phyloP scores from a whole-genome alignment of 2,888 invertebrate species.

The Noctua pronuba region DNA sequence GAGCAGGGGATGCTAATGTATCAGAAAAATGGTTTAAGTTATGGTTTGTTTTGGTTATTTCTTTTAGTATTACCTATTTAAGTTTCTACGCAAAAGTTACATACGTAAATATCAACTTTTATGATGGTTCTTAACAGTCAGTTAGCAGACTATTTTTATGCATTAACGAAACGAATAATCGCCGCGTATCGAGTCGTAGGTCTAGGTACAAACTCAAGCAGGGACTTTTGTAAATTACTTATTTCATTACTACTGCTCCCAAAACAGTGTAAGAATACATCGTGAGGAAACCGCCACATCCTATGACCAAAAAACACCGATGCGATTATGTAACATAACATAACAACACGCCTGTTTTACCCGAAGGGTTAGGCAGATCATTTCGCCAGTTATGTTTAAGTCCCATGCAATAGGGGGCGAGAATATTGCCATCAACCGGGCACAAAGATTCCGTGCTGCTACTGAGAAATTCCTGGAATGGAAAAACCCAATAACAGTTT shows the following conservation, averaged over 20 bases:
- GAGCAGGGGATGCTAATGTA: neutral
- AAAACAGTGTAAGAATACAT: neutral
- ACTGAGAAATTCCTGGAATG: too few species aligned
- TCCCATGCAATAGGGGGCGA: too few species aligned
- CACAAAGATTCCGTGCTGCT: too few species aligned
- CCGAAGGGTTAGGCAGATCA: too few species aligned
- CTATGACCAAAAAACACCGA: too few species aligned
- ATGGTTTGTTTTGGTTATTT: conserved; percentile 3
- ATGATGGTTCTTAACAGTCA: neutral
- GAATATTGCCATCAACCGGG: too few species aligned
- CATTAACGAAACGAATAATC: neutral
- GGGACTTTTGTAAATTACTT: neutral
- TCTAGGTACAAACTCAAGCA: neutral
- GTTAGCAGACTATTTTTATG: neutral
- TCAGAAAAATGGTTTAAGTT: conserved; percentile 1
- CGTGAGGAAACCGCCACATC: neutral
- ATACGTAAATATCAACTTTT: neutral
- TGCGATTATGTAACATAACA: too few species aligned
- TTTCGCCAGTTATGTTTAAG: too few species aligned
- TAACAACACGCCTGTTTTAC: too few species aligned
- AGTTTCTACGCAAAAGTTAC: neutral
- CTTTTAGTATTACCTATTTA: neutral
- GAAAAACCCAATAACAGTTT: too few species aligned
- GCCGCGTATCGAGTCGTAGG: neutral
- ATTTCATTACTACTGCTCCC: neutral